phyloP scores from a whole-genome alignment of 30 jellyfish, hydroid and myxozoan genomes.

The Pelagia noctiluca region DNA sequence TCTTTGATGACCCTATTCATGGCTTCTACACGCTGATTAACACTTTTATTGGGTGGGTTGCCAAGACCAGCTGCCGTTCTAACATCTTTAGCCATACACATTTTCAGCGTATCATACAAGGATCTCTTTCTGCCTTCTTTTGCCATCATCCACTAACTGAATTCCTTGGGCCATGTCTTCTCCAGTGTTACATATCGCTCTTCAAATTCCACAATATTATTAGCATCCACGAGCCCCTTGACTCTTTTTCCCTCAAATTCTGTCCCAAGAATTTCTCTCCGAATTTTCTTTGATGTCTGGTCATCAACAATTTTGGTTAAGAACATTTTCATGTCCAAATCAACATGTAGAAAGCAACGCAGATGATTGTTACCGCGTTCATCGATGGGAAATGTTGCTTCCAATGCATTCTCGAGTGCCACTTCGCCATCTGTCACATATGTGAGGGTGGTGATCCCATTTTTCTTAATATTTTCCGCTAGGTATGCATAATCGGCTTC shows the following conservation, averaged over 20 bases:
- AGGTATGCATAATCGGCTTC: constrained; percentile 25
- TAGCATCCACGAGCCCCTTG: constrained; percentile 28
- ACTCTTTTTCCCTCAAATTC: constrained; percentile 31
- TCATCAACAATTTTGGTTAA: constrained; percentile 24
- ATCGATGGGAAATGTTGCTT: constrained; percentile 27
- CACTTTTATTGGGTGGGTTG: constrained; percentile 29
- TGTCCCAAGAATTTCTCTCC: constrained; percentile 20
- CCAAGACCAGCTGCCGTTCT: constrained; percentile 42
- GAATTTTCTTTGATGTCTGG: constrained; percentile 2
- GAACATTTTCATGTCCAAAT: constrained; percentile 26
- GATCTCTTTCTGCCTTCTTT: constrained; percentile 38
- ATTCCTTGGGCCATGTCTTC: constrained; percentile 39
- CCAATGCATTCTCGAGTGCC: constrained; percentile 37
- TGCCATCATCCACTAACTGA: constrained; percentile 21
- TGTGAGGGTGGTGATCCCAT: constrained; percentile 22
- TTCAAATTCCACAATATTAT: constrained; percentile 18
- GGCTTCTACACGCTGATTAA: constrained; percentile 25
- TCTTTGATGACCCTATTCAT: constrained; percentile 39
- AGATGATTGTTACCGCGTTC: constrained; percentile 21
- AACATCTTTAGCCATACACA: constrained; percentile 18
- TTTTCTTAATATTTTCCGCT: constrained; percentile 17
- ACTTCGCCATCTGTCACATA: constrained; percentile 50
- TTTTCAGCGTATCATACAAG: constrained; percentile 20
- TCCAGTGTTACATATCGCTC: constrained; percentile 7
- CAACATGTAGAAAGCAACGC: constrained; percentile 22